A percentile compares a stretch with the other conserved stretches of the same genome.
Evolutionary conservation across 2,888 invertebrate genomes (phyloP).

Genomic region (Pyralis farinalis): DNA sequence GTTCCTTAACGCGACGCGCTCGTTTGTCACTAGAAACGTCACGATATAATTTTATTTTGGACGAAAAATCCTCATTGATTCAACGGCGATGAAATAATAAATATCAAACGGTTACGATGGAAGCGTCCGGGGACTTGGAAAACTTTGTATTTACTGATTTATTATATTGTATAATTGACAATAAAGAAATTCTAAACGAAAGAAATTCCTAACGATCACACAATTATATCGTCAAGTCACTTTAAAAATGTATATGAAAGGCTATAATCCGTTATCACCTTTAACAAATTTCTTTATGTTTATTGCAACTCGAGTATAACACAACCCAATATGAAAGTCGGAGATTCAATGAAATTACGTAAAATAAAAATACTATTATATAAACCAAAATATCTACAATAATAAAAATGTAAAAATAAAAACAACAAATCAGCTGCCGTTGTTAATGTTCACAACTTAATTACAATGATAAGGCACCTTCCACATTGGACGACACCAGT

Average conservation of each 20-base stretch:
- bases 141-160: neutral
- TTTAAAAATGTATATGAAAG: too few species aligned
- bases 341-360: constrained; percentile 21
- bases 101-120: neutral
- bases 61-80: neutral
- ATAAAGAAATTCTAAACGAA: neutral
- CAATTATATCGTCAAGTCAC: too few species aligned
- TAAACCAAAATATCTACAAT: constrained; percentile 39
- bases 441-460: constrained; percentile 35
- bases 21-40: neutral
- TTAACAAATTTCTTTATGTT: neutral
- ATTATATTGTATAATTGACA: neutral
- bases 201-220: too few species aligned
- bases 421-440: constrained; percentile 53
- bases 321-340: constrained; percentile 1
- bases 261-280: too few species aligned
- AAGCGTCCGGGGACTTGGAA: neutral
- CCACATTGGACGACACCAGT: neutral
- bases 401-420: constrained; percentile 35
- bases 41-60: neutral
- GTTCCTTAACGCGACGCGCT: too few species aligned
- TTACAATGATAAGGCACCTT: neutral
- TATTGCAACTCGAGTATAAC: neutral
- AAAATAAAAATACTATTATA: constrained; percentile 40
- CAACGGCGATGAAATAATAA: neutral